Evolutionary conservation across 1,140 invertebrate genomes (phyloP), one percentile per base, ranked within the genome.

Genomic region (Drosophila arawakana): DNA sequence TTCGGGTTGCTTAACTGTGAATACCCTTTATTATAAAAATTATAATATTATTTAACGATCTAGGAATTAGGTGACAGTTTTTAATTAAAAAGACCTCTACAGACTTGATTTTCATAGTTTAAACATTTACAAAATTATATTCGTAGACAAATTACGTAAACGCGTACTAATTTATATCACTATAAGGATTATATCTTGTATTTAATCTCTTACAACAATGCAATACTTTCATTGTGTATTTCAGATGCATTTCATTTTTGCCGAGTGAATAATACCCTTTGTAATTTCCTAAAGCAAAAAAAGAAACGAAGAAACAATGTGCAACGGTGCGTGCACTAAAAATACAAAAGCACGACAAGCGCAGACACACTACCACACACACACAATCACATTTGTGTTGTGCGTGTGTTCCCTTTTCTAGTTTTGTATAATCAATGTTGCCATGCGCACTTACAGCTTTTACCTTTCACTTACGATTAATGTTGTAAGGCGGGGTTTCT

Each of bases 391-490:
- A 47, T 0, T 46, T 11, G 9, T 55, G 9, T 35, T 61, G 43
- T 73, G 63, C 50, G 71, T 61, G 65, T 61, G 58, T 21, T 66
- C 70, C 55, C 62, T 8, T 73, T 73, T 73, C 62, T 30, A 18
- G 62, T 44, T 55, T 67, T 73, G 71, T 73, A 73, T 73, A 73
- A 73, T 73, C 71, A 43, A 73, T 73, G 71, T 73, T 73, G 50
- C 71, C 65, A 73, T 55, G 71, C 71, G 57, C 62, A 67, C 37
- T 67, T 55, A 50, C 35, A 46, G 62, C 35, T 41, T 61, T 54
- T 60, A 18, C 8, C 59, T 61, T 73, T 30, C 37, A 66, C 55
- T 71, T 49, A 30, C 7, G 4, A 46, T 37, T 37, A 8, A 35
- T n/a, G n/a, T n/a, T n/a, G n/a, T n/a, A n/a, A n/a, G n/a, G n/a